phyloP scores from a whole-genome alignment of 2,113 vertebrate genomes.

The Bos taurus region DNA sequence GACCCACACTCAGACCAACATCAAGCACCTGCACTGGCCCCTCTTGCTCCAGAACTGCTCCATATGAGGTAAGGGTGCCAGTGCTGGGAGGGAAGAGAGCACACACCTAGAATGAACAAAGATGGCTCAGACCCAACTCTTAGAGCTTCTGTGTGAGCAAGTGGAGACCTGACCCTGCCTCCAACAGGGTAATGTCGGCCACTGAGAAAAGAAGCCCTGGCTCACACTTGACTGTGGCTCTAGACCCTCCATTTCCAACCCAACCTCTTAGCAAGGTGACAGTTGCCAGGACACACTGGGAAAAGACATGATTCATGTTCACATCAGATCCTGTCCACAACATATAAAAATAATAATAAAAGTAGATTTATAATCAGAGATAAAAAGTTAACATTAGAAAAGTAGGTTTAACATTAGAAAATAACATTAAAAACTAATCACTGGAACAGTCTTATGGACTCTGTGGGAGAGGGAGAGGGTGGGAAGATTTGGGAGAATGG shows the following conservation, averaged over 20 bases:
- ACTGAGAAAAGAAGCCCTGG: background rate
- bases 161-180: background rate
- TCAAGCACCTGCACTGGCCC: background rate
- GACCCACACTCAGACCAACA: background rate
- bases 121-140: background rate
- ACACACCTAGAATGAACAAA: background rate
- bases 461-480: too few species aligned
- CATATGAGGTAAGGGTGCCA: background rate
- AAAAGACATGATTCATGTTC: background rate
- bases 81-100: background rate
- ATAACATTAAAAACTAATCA: background rate
- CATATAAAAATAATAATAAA: background rate
- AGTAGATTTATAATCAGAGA: background rate
- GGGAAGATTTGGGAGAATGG: too few species aligned
- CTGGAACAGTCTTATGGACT: too few species aligned
- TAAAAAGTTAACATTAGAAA: background rate
- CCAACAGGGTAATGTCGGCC: background rate
- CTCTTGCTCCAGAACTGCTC: background rate
- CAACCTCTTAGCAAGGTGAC: background rate
- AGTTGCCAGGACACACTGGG: background rate
- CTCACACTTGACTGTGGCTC: background rate
- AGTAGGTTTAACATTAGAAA: background rate
- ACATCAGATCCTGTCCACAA: background rate
- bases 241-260: background rate
- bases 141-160: background rate